Percentiles rank a stretch among this genome's conserved stretches.
phyloP scores from a whole-genome alignment of 2,888 invertebrate species.

The Tanypteryx hageni region DNA sequence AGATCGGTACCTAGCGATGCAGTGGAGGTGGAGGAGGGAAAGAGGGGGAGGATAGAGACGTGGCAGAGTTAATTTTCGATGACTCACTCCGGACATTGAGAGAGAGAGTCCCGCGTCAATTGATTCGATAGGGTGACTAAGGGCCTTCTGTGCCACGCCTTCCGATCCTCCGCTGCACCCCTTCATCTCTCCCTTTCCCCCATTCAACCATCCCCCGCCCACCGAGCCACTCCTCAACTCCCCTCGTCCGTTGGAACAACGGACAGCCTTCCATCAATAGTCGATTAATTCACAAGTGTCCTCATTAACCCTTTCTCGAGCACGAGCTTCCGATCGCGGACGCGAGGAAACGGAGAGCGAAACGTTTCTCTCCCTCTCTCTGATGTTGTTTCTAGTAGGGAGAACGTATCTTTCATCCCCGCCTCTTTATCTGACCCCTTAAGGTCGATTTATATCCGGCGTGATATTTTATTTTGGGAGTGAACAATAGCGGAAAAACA shows the following conservation, averaged over 20 bases:
- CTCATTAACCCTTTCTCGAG: neutral
- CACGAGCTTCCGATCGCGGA: neutral
- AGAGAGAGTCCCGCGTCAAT: constrained; percentile 36
- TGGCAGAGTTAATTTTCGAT: constrained; percentile 53
- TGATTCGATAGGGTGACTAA: constrained; percentile 60
- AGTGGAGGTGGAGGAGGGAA: neutral
- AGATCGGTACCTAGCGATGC: neutral
- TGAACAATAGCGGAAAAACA: neutral
- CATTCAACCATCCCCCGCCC: neutral
- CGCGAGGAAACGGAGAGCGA: neutral
- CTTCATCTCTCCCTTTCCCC: neutral
- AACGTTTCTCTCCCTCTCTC: neutral
- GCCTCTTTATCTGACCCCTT: neutral
- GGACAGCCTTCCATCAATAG: neutral
- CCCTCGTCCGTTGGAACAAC: neutral
- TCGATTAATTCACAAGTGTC: constrained; percentile 32
- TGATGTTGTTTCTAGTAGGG: neutral
- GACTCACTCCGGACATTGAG: constrained; percentile 47
- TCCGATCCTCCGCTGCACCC: neutral
- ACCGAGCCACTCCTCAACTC: neutral
- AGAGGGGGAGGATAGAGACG: neutral
- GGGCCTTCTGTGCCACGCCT: neutral
- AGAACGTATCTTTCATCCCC: neutral
- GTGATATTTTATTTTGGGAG: neutral
- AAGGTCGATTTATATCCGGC: neutral